Evolutionary conservation across 64 coral and sea anemone genomes (phyloP), one percentile per base, ranked within the genome.

Genomic region (Hydrozoanthus tunicans): DNA sequence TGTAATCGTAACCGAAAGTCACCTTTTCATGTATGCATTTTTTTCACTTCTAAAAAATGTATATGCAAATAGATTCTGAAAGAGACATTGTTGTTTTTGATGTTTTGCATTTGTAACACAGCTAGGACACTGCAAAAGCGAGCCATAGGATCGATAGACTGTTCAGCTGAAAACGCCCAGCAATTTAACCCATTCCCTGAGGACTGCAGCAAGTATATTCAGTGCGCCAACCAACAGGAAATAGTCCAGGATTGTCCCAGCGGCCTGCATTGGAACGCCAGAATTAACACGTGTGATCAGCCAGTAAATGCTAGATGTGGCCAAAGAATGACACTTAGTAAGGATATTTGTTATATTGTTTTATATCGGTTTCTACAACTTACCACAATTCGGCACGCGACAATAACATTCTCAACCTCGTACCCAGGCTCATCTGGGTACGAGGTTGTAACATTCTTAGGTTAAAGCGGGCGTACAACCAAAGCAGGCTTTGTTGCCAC

Each of bases 191-290:
- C 70, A n/a, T 26, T 73, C n/a, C 70, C n/a, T 9, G 70, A 9
- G 23, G 70, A 73, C 70, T 73, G 70, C 70, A 73, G 0, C 14
- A 73, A 73, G 70, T 73, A 73, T 6, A 73, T 73, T 43, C 70
- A 73, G 43, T 73, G 70, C 43, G 23, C 1, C 0, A 17, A 73
- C 9, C 7, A 25, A 26, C 1, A 51, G 5, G 70, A 73, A 73
- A 3, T 73, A 73, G n/a, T 26, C 15, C 4, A 26, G 24, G 23
- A 73, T 2, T 73, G 70, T 26, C 23, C 70, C 70, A 5, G 7
- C n/a, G n/a, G 0, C 9, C 70, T 73, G 24, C 70, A 73, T 25
- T 73, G 61, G 61, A 12, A 62, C 12, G 61, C 61, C 5, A 64
- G 13, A 14, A 64, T 64, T 9, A 64, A 64, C 13, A 14, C 62